Conservation (phyloP, 2,888 invertebrate species). For the Polietes domitor region DNA sequence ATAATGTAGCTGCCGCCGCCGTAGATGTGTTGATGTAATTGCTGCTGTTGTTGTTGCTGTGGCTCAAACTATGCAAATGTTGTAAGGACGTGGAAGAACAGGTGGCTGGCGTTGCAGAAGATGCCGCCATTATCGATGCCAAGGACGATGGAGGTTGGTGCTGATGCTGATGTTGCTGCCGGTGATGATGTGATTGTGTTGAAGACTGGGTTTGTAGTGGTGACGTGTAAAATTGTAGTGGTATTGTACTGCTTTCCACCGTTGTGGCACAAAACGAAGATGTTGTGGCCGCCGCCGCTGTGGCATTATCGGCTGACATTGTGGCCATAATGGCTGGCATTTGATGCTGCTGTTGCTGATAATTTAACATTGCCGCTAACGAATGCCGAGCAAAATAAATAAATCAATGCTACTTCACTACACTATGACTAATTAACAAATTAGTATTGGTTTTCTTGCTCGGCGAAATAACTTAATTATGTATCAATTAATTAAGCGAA, state of each 20-base stretch:
- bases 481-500: constrained; percentile 71
- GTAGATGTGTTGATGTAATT: constrained; percentile 48
- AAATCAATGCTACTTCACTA: constrained; percentile 39
- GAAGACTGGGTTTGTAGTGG: background rate
- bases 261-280: constrained; percentile 34
- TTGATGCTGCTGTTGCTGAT: constrained; percentile 69
- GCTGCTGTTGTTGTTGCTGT: constrained; percentile 61
- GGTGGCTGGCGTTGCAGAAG: constrained; percentile 28
- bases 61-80: constrained; percentile 67
- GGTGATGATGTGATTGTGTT: too few species aligned
- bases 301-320: constrained; percentile 15
- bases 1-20: constrained; percentile 20
- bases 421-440: constrained; percentile 50
- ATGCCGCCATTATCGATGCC: constrained; percentile 31
- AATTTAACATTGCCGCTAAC: constrained; percentile 72
- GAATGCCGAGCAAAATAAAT: constrained; percentile 25
- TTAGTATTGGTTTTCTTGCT: constrained; percentile 51
- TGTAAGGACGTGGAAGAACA: constrained; percentile 66
- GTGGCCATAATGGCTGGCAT: constrained; percentile 51
- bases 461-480: constrained; percentile 68
- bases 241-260: constrained; percentile 47
- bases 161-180: constrained; percentile 29
- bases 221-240: constrained; percentile 52
- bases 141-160: constrained; percentile 9
- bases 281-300: constrained; percentile 31